Percentiles rank a stretch among this genome's conserved stretches.
Conservation (phyloP, 2,888 invertebrate genomes). For the Spisula solida region DNA sequence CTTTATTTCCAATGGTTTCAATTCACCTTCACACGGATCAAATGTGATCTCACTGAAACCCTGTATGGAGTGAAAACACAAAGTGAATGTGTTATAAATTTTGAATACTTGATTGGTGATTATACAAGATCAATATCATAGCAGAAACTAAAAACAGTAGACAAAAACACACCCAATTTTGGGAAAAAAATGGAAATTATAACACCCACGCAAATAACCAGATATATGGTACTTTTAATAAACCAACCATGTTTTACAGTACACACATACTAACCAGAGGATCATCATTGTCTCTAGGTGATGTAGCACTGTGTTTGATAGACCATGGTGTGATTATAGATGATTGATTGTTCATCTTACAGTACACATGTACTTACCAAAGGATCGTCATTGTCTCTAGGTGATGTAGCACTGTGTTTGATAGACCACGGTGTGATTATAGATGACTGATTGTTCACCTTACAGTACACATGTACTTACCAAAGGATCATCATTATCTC, state of each 20-base stretch:
- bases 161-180: no score
- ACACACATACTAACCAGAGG: background rate
- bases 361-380: background rate
- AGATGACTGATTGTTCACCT: conserved; percentile 84
- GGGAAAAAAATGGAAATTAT: no score
- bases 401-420: conserved; percentile 71
- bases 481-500: conserved; percentile 28
- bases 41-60: conserved; percentile 81
- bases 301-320: conserved; percentile 75
- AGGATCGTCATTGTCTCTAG: conserved; percentile 34
- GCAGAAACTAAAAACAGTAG: no score
- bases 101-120: no score
- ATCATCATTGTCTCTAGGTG: conserved; percentile 37
- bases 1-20: conserved; percentile 83
- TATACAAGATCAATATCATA: no score
- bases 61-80: conserved; percentile 43
- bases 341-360: conserved; percentile 83
- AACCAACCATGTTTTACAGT: no score
- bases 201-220: no score
- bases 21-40: conserved; percentile 80
- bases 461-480: background rate
- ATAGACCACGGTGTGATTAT: conserved; percentile 83
- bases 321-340: conserved; percentile 84
- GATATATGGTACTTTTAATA: no score
- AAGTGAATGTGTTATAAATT: background rate